Conservation (phyloP, 2,797 vertebrate species). For the Rousettus madagascariensis region DNA sequence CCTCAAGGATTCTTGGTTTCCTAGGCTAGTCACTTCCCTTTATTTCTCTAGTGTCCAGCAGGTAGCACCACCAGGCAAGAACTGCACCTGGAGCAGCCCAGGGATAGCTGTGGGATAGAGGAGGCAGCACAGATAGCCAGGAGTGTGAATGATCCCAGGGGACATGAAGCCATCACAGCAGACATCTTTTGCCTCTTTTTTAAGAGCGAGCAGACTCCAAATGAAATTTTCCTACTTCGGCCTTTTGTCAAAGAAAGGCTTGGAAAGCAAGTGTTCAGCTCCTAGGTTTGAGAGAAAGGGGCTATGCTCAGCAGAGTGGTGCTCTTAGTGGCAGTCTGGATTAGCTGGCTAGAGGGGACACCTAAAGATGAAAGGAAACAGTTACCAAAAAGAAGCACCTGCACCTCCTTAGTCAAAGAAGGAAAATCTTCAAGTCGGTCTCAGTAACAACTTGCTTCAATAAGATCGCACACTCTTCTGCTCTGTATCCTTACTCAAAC, state of each 20-base stretch:
- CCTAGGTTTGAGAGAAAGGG: not conserved
- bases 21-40: not conserved
- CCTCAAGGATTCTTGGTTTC: not conserved
- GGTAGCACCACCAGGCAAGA: not conserved
- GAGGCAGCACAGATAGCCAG: not conserved
- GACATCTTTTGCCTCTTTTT: not conserved
- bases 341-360: not conserved
- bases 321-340: not conserved
- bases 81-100: not conserved
- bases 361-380: not conserved
- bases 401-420: not conserved
- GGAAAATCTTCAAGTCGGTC: not conserved
- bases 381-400: not conserved
- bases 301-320: not conserved
- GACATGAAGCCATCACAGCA: not conserved
- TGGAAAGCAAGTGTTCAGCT: not conserved
- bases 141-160: not conserved
- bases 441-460: not conserved
- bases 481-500: not conserved
- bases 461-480: not conserved
- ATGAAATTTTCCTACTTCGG: not conserved
- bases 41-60: not conserved
- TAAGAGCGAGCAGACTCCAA: conserved; percentile 13
- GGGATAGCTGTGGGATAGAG: not conserved
- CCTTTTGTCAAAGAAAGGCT: not conserved